These are phyloP conservation scores for Pyrocoelia pectoralis DNA, from an alignment of 2,888 invertebrate genomes.

Conservation along the genomic window DNA sequence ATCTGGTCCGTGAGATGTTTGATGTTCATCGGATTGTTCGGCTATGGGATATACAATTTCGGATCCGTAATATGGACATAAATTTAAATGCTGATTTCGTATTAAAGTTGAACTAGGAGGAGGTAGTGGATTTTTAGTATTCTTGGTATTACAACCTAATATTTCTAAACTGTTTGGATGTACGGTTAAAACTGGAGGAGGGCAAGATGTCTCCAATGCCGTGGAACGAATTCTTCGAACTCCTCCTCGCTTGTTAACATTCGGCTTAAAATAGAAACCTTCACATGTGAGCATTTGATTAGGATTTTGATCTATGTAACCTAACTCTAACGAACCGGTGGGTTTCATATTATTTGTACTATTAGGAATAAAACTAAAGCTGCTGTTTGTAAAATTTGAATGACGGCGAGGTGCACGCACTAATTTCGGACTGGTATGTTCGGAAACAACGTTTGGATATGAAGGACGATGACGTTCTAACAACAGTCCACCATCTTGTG, in stretches of 20 bases:
- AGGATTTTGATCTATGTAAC: slow-evolving; percentile 60
- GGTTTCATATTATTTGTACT: slow-evolving; percentile 63
- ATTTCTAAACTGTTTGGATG: slow-evolving; percentile 85
- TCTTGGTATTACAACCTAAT: slow-evolving; percentile 59
- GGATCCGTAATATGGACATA: slow-evolving; percentile 75
- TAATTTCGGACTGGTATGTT: slow-evolving; percentile 47
- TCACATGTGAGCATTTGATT: slow-evolving; percentile 55
- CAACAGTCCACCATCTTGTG: slow-evolving; percentile 61
- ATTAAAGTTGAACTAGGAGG: slow-evolving; percentile 76
- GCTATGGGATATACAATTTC: slow-evolving; percentile 86
- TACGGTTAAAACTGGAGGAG: slow-evolving; percentile 76
- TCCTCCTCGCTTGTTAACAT: slow-evolving; percentile 55
- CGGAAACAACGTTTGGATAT: slow-evolving; percentile 56
- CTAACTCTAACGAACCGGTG: slow-evolving; percentile 67
- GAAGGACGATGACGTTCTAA: slow-evolving; percentile 61
- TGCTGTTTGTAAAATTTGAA: slow-evolving; percentile 70
- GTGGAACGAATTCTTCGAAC: slow-evolving; percentile 76
- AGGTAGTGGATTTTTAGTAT: slow-evolving; percentile 74
- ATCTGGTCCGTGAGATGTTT: slow-evolving; percentile 69
- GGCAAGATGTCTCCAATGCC: slow-evolving; percentile 75
- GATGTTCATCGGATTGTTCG: slow-evolving; percentile 83
- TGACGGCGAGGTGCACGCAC: slow-evolving; percentile 65
- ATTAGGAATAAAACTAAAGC: slow-evolving; percentile 62
- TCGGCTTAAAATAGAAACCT: slow-evolving; percentile 56
- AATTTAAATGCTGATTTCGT: slow-evolving; percentile 73